Evolutionary conservation across 2,113 vertebrate genomes (phyloP), one percentile per base, ranked within the genome.

Genomic region (Camarhynchus parvulus): DNA sequence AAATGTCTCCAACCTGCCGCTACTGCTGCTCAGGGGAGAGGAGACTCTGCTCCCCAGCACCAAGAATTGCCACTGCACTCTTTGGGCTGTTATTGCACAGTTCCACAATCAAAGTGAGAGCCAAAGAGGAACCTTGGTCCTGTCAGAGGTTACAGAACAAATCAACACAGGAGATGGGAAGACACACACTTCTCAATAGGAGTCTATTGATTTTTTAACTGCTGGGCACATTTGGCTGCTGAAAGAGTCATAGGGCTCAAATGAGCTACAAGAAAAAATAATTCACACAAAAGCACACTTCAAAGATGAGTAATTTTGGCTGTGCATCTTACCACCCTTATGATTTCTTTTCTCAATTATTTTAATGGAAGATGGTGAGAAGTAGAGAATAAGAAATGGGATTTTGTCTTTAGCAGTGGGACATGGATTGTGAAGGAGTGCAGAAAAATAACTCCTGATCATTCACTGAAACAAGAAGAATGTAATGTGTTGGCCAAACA

Each of bases 171-270:
- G 47, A 86, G 61, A 88, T 81, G 44, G 52, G 64, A 92, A 92
- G 31, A 94, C 31, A 90, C 37, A 83, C 47, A 75, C 15, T 93
- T 75, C 21, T 78, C 85, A 78, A 25, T 44, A 62, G 79, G 10
- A 90, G 12, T 74, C 39, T 86, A 94, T 92, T 93, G 83, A 90
- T 94, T 96, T 95, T 94, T 95, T 86, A 86, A 90, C 87, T 80
- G 47, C 47, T 77, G 25, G 37, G 37, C 63, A 91, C 19, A 21
- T 79, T 92, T 92, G 63, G 35, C 72, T 95, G 85, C 84, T 88
- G 44, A 58, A 91, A 73, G 67, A 70, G 44, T 67, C 56, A n/a
- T 31, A 77, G 50, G 33, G 35, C 50, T 92, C 68, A 86, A 91
- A 73, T 77, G 56, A 94, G 42, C 76, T 63, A 80, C 11, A 77